A percentile compares a stretch with the other conserved stretches of the same genome.
phyloP scores from a whole-genome alignment of 64 coral and sea anemone species.

The Porites lutea region DNA sequence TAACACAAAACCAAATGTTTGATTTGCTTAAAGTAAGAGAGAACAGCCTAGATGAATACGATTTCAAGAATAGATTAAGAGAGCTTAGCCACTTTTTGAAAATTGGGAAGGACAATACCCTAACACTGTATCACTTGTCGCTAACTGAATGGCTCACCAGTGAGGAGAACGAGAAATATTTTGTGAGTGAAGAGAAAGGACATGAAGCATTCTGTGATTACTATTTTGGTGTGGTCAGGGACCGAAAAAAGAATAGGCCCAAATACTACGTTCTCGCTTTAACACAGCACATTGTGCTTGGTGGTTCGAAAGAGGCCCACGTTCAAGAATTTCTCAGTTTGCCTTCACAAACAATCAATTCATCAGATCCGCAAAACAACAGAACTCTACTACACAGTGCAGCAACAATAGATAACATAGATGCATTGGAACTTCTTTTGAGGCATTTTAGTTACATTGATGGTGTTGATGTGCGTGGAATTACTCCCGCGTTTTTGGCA shows the following conservation, averaged over 20 bases:
- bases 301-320: not conserved
- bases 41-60: conserved; percentile 7
- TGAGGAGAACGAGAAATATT: too few species aligned
- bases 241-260: too few species aligned
- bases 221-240: conserved; percentile 21
- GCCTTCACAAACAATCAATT: conserved; percentile 12
- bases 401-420: conserved; percentile 4
- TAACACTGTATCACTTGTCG: conserved; percentile 54
- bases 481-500: conserved; percentile 60
- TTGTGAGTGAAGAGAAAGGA: conserved; percentile 55
- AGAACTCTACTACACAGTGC: conserved; percentile 47
- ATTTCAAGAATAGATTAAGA: conserved; percentile 37
- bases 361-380: not conserved
- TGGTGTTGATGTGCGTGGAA: not conserved
- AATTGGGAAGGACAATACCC: not conserved
- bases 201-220: conserved; percentile 26
- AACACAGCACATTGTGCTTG: conserved; percentile 23
- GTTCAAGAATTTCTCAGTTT: conserved; percentile 28
- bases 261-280: not conserved
- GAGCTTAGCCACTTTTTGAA: conserved; percentile 50
- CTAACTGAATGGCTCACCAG: conserved; percentile 68
- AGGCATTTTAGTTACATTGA: not conserved
- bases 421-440: conserved; percentile 10
- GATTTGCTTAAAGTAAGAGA: conserved; percentile 9
- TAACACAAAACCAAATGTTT: conserved; percentile 27